Conservation (phyloP, 2,888 invertebrate genomes). For the Smittia aterrima region DNA sequence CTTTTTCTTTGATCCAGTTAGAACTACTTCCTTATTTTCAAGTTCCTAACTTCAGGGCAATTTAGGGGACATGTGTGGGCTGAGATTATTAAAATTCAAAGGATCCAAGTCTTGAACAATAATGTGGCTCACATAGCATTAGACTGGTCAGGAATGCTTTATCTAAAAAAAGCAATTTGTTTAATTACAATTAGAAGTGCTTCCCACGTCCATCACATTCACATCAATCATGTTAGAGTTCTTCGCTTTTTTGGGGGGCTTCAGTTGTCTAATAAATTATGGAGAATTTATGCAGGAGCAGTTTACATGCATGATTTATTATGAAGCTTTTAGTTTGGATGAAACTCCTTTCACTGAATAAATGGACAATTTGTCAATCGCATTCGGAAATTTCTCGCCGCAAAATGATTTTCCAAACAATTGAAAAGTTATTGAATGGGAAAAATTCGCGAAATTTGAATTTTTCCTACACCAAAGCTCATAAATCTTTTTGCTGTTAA, state of each 20-base stretch:
- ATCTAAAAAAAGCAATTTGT: too few relatives aligned
- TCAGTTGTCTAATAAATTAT: not conserved
- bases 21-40: too few relatives aligned
- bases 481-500: not conserved
- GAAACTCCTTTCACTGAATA: too few relatives aligned
- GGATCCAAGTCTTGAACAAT: too few relatives aligned
- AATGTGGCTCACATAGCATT: too few relatives aligned
- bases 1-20: too few relatives aligned
- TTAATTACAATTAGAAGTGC: too few relatives aligned
- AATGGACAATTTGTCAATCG: not conserved
- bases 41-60: too few relatives aligned
- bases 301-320: constrained; percentile 6
- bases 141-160: too few relatives aligned
- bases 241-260: not conserved
- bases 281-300: not conserved
- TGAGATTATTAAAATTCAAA: too few relatives aligned
- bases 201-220: not conserved
- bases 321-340: not conserved
- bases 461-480: not conserved
- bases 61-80: too few relatives aligned
- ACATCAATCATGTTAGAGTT: not conserved
- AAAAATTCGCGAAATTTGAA: constrained; percentile 3
- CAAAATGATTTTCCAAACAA: constrained; percentile 34
- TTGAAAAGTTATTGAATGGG: constrained; percentile 38
- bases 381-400: not conserved